Evolutionary conservation across 2,113 vertebrate genomes (phyloP).

Genomic region (Siniperca chuatsi): DNA sequence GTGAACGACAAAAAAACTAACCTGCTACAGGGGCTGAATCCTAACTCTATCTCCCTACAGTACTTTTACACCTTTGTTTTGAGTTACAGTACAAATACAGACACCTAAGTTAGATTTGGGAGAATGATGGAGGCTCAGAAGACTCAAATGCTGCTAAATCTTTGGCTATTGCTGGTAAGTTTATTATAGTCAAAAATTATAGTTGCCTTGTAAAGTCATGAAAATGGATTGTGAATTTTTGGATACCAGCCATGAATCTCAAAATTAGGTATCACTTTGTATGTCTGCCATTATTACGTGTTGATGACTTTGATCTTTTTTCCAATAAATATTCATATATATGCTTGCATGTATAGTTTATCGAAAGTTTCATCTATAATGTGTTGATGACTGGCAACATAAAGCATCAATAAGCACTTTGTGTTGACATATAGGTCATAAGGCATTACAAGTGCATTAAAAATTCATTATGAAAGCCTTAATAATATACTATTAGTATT

Average conservation of each 20-base stretch:
- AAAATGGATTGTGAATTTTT: neutral
- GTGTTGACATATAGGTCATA: neutral
- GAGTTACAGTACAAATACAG: conserved; percentile 41
- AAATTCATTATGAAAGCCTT: neutral
- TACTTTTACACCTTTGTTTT: conserved; percentile 21
- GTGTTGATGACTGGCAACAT: neutral
- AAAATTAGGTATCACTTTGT: neutral
- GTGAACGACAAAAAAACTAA: conserved; percentile 39
- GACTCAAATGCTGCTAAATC: neutral
- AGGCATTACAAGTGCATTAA: neutral
- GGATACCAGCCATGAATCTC: neutral
- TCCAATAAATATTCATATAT: neutral
- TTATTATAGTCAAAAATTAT: neutral
- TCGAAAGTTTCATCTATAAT: neutral
- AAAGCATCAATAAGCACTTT: neutral
- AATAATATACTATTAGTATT: neutral
- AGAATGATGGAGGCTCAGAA: conserved; percentile 31
- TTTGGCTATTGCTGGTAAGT: conserved; percentile 9
- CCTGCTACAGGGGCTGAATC: conserved; percentile 59
- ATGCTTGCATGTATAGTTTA: neutral
- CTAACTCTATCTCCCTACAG: conserved; percentile 59
- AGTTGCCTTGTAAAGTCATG: neutral
- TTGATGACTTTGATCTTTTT: too few species aligned
- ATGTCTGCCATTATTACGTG: neutral
- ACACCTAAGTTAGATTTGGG: conserved; percentile 11